Evolutionary conservation across 2,888 invertebrate species (phyloP).

Genomic region (Andrena trimmerana): DNA sequence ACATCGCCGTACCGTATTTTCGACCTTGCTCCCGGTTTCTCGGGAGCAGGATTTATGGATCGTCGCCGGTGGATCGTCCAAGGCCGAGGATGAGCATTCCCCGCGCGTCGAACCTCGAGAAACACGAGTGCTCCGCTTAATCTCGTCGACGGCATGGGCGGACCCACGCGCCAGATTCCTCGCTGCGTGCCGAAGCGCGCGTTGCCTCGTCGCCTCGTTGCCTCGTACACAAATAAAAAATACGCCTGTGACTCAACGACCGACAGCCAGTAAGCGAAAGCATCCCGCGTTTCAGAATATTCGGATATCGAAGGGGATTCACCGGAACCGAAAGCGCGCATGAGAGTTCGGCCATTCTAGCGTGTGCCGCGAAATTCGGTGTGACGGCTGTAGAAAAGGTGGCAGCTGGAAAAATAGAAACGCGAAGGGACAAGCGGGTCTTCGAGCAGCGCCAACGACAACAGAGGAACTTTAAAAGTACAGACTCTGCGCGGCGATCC

Average conservation of each 20-base stretch:
- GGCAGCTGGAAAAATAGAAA: not conserved
- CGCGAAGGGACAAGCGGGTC: not conserved
- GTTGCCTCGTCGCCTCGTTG: slow-evolving; percentile 20
- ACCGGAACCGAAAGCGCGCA: not conserved
- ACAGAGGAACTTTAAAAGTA: not conserved
- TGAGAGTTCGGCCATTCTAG: no score
- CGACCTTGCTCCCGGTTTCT: slow-evolving; percentile 4
- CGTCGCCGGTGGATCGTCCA: not conserved
- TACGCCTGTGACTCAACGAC: not conserved
- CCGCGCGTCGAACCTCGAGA: not conserved
- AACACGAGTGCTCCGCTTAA: not conserved
- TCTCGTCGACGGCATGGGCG: slow-evolving; percentile 11
- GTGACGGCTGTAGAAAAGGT: not conserved
- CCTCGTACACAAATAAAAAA: not conserved
- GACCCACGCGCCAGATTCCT: not conserved
- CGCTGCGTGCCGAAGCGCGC: slow-evolving; percentile 5
- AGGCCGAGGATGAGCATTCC: slow-evolving; percentile 14
- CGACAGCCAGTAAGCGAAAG: no score
- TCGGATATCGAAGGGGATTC: not conserved
- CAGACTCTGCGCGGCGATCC: not conserved
- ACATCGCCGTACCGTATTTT: not conserved
- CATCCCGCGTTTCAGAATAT: no score
- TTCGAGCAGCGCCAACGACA: slow-evolving; percentile 1
- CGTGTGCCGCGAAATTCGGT: no score
- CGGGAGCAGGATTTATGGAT: not conserved